Evolutionary conservation across 2,113 vertebrate species (phyloP).

Genomic region (Enhydra lutris): DNA sequence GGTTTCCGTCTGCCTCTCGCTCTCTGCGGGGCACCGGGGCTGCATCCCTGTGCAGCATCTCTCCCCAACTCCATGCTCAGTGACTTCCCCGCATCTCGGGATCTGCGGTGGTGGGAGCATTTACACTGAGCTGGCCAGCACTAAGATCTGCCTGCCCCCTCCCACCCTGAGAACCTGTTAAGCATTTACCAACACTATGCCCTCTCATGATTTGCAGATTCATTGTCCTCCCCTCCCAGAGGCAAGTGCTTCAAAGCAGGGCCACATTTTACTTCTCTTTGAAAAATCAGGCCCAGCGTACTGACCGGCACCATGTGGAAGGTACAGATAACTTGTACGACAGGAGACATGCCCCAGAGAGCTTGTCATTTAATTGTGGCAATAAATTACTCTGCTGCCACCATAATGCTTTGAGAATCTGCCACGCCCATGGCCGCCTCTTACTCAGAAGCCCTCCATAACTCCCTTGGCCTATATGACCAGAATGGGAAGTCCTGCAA

Average conservation of each 20-base stretch:
- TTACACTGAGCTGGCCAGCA: background rate
- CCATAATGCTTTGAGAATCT: background rate
- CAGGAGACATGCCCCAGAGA: background rate
- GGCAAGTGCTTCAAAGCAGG: background rate
- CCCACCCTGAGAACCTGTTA: fast-evolving
- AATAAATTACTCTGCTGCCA: background rate
- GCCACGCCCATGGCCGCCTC: background rate
- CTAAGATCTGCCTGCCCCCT: no score
- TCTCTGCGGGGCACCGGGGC: fast-evolving
- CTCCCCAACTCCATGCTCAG: background rate
- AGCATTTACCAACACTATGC: no score
- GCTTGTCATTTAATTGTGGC: background rate
- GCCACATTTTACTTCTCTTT: background rate
- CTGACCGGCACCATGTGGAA: background rate
- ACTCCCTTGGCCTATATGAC: background rate
- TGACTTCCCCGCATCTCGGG: background rate
- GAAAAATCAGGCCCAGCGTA: background rate
- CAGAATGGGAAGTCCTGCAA: background rate
- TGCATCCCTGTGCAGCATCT: fast-evolving
- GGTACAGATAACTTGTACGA: background rate
- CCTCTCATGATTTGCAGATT: no score
- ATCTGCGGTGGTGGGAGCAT: fast-evolving
- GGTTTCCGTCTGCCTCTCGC: background rate
- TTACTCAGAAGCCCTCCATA: background rate
- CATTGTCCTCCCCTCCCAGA: background rate